Conservation (phyloP, 2,888 invertebrate species). For the Meandrusa payeni region DNA sequence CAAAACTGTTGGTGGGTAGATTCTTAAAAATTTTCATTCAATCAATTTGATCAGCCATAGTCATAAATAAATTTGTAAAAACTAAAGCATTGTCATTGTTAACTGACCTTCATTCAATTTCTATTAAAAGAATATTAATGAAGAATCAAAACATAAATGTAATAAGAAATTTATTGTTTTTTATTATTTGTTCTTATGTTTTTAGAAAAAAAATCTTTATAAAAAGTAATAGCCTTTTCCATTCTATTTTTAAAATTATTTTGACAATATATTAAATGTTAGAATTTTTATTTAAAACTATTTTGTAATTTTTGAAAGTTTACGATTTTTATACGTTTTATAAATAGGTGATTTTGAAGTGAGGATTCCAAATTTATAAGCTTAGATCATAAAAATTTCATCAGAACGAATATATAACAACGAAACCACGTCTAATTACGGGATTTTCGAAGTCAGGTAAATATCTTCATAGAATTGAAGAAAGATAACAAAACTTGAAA, state of each 20-base stretch:
- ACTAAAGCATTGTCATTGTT: no score
- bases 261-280: slow-evolving; percentile 14
- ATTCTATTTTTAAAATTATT: slow-evolving; percentile 20
- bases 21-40: no score
- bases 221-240: slow-evolving; percentile 7
- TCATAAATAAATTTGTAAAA: no score
- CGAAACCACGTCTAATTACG: slow-evolving; percentile 7
- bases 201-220: slow-evolving; percentile 7
- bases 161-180: no score
- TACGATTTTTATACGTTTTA: no score
- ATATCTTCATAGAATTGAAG: slow-evolving; percentile 5
- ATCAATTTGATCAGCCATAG: no score
- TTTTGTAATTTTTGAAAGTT: slow-evolving; percentile 4
- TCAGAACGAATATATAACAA: not conserved
- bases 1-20: no score
- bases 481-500: slow-evolving; percentile 21
- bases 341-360: slow-evolving; percentile 3
- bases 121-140: no score
- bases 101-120: not conserved
- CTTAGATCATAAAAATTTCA: no score
- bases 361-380: slow-evolving; percentile 3
- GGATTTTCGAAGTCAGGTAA: slow-evolving; percentile 20
- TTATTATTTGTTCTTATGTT: not conserved
- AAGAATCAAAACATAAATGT: no score
- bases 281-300: not conserved